Percentiles rank a stretch among this genome's conserved stretches.
These are phyloP conservation scores for Catalaphyllia jardinei DNA, from an alignment of 64 coral and sea anemone species.

Conservation along the genomic window DNA sequence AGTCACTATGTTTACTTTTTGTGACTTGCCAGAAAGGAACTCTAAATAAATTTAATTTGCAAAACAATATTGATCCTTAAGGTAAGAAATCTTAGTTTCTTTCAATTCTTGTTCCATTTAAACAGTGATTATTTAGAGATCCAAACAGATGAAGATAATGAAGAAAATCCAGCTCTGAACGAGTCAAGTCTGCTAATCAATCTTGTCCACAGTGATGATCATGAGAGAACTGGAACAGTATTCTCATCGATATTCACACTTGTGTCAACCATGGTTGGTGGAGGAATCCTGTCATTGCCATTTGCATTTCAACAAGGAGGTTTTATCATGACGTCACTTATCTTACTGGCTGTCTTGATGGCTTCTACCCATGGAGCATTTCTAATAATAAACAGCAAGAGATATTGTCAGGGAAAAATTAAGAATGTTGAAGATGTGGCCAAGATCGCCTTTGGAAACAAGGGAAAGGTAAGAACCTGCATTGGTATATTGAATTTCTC, in stretches of 20 bases:
- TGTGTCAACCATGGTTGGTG: slow-evolving; percentile 91
- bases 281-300: slow-evolving; percentile 80
- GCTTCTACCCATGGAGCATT: slow-evolving; percentile 93
- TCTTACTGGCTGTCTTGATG: slow-evolving; percentile 77
- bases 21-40: no score
- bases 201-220: slow-evolving; percentile 38
- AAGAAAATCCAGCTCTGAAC: slow-evolving; percentile 12
- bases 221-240: slow-evolving; percentile 79
- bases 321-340: slow-evolving; percentile 76
- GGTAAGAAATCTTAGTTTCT: not conserved
- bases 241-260: slow-evolving; percentile 92
- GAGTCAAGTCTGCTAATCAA: slow-evolving; percentile 64
- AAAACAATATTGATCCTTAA: not conserved
- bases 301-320: slow-evolving; percentile 97
- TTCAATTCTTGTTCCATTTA: not conserved
- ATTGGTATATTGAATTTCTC: no score
- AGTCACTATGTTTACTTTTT: no score
- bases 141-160: not conserved
- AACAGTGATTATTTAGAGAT: not conserved
- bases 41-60: no score
- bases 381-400: slow-evolving; percentile 93
- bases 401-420: slow-evolving; percentile 92
- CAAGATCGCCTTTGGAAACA: slow-evolving; percentile 83
- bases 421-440: slow-evolving; percentile 95
- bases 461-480: slow-evolving; percentile 69